phyloP scores from a whole-genome alignment of 1,140 invertebrate genomes.

The Lucilia cuprina region DNA sequence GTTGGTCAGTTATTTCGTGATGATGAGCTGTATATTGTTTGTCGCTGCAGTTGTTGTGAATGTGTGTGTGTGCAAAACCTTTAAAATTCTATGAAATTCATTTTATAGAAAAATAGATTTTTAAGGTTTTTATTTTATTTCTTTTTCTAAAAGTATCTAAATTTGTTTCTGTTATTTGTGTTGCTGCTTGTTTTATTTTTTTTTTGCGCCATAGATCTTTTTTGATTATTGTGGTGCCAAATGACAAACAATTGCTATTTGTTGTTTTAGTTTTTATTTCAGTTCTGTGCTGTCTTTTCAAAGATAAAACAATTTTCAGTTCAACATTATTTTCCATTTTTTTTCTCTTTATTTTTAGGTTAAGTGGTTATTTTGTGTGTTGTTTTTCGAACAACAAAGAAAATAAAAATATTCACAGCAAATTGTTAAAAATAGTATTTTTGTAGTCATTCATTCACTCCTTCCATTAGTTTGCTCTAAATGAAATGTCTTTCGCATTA shows the following conservation, averaged over 20 bases:
- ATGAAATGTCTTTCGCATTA: slow-evolving; percentile 7
- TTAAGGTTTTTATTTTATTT: neutral
- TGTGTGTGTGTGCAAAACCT: slow-evolving; percentile 1
- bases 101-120: neutral
- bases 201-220: neutral
- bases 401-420: neutral
- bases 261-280: slow-evolving; percentile 4
- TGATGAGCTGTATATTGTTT: neutral
- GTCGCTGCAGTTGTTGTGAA: neutral
- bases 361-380: slow-evolving; percentile 10
- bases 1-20: neutral
- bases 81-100: slow-evolving; percentile 19
- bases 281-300: neutral
- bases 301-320: slow-evolving; percentile 24
- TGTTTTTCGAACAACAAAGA: neutral
- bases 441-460: neutral
- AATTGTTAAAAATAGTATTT: neutral
- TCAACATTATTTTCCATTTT: slow-evolving; percentile 5
- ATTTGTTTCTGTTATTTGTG: too few relatives aligned
- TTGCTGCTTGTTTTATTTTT: neutral
- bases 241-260: slow-evolving; percentile 22
- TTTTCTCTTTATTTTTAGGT: neutral
- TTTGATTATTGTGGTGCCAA: slow-evolving; percentile 21
- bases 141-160: neutral
- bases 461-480: neutral